A percentile compares a stretch with the other conserved stretches of the same genome.
Conservation (phyloP, 1,140 invertebrate species). For the Plodia interpunctella region DNA sequence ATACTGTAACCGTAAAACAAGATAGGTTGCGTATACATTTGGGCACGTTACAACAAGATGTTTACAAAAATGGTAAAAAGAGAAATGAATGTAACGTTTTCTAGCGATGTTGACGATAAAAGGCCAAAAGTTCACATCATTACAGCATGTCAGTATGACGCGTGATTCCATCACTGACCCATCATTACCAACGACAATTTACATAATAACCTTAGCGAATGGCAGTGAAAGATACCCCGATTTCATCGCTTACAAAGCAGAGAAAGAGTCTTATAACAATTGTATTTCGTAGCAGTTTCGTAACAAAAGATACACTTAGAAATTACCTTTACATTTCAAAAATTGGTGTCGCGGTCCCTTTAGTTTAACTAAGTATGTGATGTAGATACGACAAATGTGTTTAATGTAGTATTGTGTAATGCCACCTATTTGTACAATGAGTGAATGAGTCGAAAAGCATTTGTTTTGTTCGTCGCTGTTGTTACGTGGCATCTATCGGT, state of each 20-base stretch:
- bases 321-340: conserved; percentile 10
- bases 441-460: conserved; percentile 51
- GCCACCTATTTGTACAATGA: conserved; percentile 27
- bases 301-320: conserved; percentile 14
- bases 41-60: not conserved
- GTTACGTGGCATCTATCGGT: conserved; percentile 29
- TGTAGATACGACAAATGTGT: conserved; percentile 62
- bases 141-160: conserved; percentile 28
- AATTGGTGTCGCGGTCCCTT: conserved; percentile 29
- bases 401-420: conserved; percentile 42
- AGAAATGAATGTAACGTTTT: conserved; percentile 13
- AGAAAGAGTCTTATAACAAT: not conserved
- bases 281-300: conserved; percentile 14
- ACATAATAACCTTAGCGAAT: conserved; percentile 44
- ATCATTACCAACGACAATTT: conserved; percentile 41
- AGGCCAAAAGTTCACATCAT: conserved; percentile 24
- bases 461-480: conserved; percentile 28
- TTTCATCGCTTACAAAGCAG: conserved; percentile 3
- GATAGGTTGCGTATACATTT: not conserved
- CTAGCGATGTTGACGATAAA: conserved; percentile 15
- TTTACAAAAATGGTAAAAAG: conserved; percentile 2
- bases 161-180: conserved; percentile 37
- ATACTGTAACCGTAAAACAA: not conserved
- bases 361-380: conserved; percentile 23
- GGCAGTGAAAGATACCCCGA: conserved; percentile 28